phyloP scores from a whole-genome alignment of 2,888 invertebrate genomes.

The Eudasyphora cyanicolor region DNA sequence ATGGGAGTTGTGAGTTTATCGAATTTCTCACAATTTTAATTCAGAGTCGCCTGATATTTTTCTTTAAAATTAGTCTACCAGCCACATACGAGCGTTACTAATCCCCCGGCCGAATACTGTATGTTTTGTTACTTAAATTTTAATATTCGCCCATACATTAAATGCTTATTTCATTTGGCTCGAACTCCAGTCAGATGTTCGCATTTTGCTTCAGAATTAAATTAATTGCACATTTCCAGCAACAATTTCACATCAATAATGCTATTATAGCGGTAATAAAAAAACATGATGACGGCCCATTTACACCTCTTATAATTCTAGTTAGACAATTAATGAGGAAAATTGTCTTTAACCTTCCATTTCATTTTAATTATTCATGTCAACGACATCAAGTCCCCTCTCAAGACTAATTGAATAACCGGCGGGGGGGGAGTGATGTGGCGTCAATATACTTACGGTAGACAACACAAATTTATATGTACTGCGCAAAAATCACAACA shows the following conservation, averaged over 20 bases:
- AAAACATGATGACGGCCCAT: conserved; percentile 40
- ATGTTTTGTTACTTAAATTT: no score
- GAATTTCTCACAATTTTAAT: no score
- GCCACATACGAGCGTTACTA: no score
- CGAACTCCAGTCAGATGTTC: conserved; percentile 12
- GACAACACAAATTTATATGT: no score
- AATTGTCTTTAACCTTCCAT: conserved; percentile 45
- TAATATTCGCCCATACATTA: no score
- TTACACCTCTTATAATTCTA: conserved; percentile 54
- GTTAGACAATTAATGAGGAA: conserved; percentile 40
- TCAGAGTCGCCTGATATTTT: no score
- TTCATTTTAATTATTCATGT: conserved; percentile 37
- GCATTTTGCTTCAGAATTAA: neutral
- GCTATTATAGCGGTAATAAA: conserved; percentile 24
- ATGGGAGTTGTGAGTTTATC: no score
- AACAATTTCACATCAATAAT: conserved; percentile 35
- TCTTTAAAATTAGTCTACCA: no score
- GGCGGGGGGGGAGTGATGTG: neutral
- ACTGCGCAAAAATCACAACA: neutral
- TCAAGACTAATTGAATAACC: neutral
- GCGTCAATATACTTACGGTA: no score
- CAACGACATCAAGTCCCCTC: conserved; percentile 27
- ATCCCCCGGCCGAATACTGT: no score
- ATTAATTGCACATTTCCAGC: neutral
- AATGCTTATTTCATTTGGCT: conserved; percentile 13